These are phyloP conservation scores for Epizoanthus fatuus DNA, from an alignment of 92 coral and sea anemone genomes.

Conservation along the genomic window DNA sequence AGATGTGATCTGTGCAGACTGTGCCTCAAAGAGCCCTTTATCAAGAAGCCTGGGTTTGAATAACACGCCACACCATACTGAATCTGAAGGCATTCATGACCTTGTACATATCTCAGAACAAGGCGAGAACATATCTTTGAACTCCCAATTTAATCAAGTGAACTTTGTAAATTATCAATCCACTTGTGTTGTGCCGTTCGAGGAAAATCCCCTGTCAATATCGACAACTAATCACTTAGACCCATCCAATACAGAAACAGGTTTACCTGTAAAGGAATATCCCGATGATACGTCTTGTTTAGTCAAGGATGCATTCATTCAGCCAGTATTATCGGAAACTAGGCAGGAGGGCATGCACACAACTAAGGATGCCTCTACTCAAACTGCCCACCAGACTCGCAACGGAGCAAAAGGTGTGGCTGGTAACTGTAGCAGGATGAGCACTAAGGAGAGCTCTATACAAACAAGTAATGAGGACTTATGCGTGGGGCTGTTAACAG, in stretches of 20 bases:
- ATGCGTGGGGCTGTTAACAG: not conserved
- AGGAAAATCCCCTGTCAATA: not conserved
- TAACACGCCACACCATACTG: not conserved
- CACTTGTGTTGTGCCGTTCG: not conserved
- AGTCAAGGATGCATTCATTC: slow-evolving; percentile 5
- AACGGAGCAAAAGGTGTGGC: not conserved
- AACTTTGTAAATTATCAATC: not conserved
- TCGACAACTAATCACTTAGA: not conserved
- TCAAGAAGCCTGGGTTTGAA: not conserved
- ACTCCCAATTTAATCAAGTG: not conserved
- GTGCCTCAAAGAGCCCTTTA: not conserved
- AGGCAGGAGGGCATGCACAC: too few relatives aligned
- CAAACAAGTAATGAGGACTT: slow-evolving; percentile 29
- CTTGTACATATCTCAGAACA: not conserved
- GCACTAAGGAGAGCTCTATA: slow-evolving; percentile 21
- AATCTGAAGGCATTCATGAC: not conserved
- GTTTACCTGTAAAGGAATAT: not conserved
- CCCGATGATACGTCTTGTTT: not conserved
- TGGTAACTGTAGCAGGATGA: not conserved
- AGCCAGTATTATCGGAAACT: not conserved
- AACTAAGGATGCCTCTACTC: slow-evolving; percentile 29
- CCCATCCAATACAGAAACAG: not conserved
- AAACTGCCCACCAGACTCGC: not conserved
- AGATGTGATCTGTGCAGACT: slow-evolving; percentile 9
- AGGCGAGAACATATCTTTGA: not conserved